Conservation (phyloP, 2,888 invertebrate genomes). For the Andrena camellia region DNA sequence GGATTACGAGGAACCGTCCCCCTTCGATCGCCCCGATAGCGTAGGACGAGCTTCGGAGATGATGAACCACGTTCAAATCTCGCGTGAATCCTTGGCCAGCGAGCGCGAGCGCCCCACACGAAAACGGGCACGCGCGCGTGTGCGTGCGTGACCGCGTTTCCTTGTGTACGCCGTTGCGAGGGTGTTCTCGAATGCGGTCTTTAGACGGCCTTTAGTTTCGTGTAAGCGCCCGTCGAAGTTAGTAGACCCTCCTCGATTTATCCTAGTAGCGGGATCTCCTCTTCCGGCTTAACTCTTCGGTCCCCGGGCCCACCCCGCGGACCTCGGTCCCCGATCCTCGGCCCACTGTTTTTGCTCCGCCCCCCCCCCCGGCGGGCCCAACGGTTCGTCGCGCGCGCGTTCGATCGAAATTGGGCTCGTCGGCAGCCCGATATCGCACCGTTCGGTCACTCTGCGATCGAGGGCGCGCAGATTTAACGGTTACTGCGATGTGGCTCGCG, state of each 20-base stretch:
- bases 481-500: too few relatives aligned
- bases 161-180: constrained; percentile 64
- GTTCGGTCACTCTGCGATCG: neutral
- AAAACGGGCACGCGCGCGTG: constrained; percentile 2
- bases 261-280: constrained; percentile 44
- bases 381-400: neutral
- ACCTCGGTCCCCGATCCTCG: neutral
- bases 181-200: constrained; percentile 70
- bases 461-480: neutral
- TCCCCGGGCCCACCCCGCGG: neutral
- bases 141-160: constrained; percentile 38
- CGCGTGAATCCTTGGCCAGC: constrained; percentile 64
- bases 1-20: constrained; percentile 51
- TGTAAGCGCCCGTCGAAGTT: constrained; percentile 66
- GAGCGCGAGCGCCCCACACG: constrained; percentile 7
- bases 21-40: constrained; percentile 51
- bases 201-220: constrained; percentile 71
- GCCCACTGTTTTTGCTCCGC: neutral
- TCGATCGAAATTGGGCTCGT: neutral
- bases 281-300: constrained; percentile 64
- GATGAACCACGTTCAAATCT: constrained; percentile 65
- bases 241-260: constrained; percentile 54
- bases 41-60: constrained; percentile 65
- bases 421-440: neutral
- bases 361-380: neutral